These are phyloP conservation scores for rabbit (Oryctolagus cuniculus) DNA, from an alignment of 2,113 vertebrate species.

Conservation along the genomic window mOryCun1.1 NC_091435.1:105994501-105995000, in stretches of 20 bases:
- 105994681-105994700: not conserved
- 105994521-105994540: not conserved
- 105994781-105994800: not conserved
- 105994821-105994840: not conserved
- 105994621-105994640: not conserved
- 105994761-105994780: not conserved
- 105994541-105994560: not conserved
- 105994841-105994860: not conserved
- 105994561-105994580: slow-evolving; percentile 5
- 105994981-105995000: no score
- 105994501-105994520: not conserved
- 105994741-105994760: not conserved
- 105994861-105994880: slow-evolving; percentile 16
- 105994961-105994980: no score
- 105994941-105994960: no score
- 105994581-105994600: not conserved
- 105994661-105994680: slow-evolving; percentile 3
- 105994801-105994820: not conserved
- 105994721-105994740: not conserved
- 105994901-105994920: not conserved
- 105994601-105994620: not conserved
- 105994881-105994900: not conserved
- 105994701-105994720: slow-evolving; percentile 20
- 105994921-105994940: no score
- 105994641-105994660: not conserved